phyloP scores from a whole-genome alignment of 2,888 invertebrate genomes.

The Tubulanus polymorphus region DNA sequence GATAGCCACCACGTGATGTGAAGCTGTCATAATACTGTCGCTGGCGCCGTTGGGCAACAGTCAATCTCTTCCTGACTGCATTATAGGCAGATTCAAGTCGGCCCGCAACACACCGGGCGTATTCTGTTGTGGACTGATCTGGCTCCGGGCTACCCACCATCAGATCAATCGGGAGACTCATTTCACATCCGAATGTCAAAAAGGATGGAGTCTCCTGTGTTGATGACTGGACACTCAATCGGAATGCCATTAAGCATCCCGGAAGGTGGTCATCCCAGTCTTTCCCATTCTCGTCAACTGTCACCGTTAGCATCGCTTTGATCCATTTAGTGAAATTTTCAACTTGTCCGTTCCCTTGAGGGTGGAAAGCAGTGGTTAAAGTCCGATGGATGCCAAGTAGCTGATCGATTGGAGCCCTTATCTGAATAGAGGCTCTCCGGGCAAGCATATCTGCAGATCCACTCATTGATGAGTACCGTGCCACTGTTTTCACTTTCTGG shows the following conservation, averaged over 20 bases:
- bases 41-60: no score
- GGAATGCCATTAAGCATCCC: not conserved
- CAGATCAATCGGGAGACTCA: not conserved
- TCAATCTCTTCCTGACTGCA: no score
- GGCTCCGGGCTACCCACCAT: not conserved
- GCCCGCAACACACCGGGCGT: no score
- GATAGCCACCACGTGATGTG: no score
- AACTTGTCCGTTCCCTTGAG: not conserved
- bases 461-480: not conserved
- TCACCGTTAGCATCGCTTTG: not conserved
- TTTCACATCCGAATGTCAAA: not conserved
- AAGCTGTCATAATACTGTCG: no score
- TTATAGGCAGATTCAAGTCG: no score
- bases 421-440: not conserved
- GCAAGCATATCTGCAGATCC: not conserved
- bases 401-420: not conserved
- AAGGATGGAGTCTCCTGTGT: not conserved
- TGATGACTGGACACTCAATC: not conserved
- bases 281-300: not conserved
- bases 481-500: not conserved
- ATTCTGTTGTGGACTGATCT: no score
- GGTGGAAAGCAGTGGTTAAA: not conserved
- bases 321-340: not conserved
- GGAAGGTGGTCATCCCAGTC: not conserved
- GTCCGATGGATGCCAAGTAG: not conserved